A percentile compares a stretch with the other conserved stretches of the same genome.
Conservation (phyloP, 2,888 invertebrate genomes). For the Diarsia brunnea region DNA sequence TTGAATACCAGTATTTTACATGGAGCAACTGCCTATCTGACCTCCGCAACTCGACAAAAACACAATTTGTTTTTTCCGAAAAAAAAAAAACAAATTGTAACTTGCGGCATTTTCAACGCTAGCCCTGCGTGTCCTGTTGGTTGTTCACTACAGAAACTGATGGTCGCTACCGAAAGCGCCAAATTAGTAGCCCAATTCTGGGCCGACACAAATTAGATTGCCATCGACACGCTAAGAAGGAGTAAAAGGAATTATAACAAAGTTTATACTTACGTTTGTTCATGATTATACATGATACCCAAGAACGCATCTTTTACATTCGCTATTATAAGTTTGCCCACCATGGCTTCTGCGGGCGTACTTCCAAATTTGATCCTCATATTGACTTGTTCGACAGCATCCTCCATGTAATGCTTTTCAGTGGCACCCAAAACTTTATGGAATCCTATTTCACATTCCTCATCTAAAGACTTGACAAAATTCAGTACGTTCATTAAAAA, state of each 20-base stretch:
- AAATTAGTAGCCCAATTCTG: too few species aligned
- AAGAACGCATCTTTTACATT: conserved; percentile 4
- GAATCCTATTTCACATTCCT: conserved; percentile 31
- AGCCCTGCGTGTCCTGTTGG: too few species aligned
- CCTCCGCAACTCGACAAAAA: too few species aligned
- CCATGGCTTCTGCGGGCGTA: background rate
- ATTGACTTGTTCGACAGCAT: conserved; percentile 20
- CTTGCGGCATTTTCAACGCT: too few species aligned
- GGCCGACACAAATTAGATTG: too few species aligned
- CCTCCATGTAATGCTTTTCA: background rate
- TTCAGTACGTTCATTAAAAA: conserved; percentile 31
- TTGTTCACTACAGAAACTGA: too few species aligned
- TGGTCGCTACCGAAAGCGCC: too few species aligned
- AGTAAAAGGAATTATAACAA: background rate
- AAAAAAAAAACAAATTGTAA: too few species aligned
- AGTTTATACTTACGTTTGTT: conserved; percentile 19
- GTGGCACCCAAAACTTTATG: background rate
- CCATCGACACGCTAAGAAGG: too few species aligned
- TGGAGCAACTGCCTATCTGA: too few species aligned
- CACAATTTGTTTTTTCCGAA: too few species aligned
- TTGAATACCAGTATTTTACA: too few species aligned
- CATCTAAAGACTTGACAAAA: conserved; percentile 8
- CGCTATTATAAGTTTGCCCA: conserved; percentile 13
- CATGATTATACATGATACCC: conserved; percentile 28
- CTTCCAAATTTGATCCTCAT: conserved; percentile 1